Evolutionary conservation across 2,888 invertebrate genomes (phyloP).

Genomic region (Torymus texanus): DNA sequence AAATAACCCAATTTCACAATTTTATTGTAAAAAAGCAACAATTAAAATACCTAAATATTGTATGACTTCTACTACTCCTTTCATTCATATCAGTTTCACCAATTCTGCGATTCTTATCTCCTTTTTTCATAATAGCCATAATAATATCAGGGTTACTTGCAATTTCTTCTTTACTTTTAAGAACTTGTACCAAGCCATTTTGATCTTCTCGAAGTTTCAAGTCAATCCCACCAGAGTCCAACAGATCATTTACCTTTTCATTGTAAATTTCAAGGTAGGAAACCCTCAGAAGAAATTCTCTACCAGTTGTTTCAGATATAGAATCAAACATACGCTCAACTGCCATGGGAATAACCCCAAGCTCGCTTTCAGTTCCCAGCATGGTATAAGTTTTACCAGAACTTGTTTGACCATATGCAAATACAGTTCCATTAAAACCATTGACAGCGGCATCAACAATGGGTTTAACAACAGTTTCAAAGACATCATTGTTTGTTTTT

Average conservation of each 20-base stretch:
- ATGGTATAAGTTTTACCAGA: conserved; percentile 93
- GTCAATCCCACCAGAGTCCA: conserved; percentile 79
- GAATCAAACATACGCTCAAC: conserved; percentile 83
- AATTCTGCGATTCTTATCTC: conserved; percentile 83
- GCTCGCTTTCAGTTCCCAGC: conserved; percentile 82
- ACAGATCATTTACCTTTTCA: conserved; percentile 87
- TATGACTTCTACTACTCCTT: conserved; percentile 90
- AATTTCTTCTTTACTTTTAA: conserved; percentile 81
- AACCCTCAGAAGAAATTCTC: conserved; percentile 87
- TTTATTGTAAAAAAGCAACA: conserved; percentile 19
- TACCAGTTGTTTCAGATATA: conserved; percentile 79
- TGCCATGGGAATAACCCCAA: conserved; percentile 86
- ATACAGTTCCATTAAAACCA: conserved; percentile 91
- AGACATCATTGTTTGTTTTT: conserved; percentile 80
- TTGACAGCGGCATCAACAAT: conserved; percentile 83
- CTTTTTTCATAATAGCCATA: conserved; percentile 79
- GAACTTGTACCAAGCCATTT: conserved; percentile 80
- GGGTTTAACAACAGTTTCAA: conserved; percentile 82
- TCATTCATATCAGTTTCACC: conserved; percentile 93
- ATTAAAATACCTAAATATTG: conserved; percentile 82
- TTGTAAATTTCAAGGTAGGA: conserved; percentile 94
- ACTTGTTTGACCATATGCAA: conserved; percentile 94
- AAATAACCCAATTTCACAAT: background rate
- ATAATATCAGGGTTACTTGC: conserved; percentile 81
- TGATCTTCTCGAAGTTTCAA: conserved; percentile 81